Percentiles rank a stretch among this genome's conserved stretches.
phyloP scores from a whole-genome alignment of 2,888 invertebrate species.

The Drosophila hawaiiensis region DNA sequence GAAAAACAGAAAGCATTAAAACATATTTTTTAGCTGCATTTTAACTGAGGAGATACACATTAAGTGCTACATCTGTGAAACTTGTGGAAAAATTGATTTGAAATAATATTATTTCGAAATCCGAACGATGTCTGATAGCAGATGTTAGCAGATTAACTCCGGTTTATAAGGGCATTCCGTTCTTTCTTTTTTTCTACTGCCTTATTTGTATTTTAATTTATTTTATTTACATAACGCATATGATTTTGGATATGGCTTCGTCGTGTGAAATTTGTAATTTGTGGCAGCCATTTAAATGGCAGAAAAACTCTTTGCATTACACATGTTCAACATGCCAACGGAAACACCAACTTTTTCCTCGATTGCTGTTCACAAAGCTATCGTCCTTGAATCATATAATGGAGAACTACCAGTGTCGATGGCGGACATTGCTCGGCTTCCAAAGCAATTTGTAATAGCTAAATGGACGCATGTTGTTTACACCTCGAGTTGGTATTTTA shows the following conservation, averaged over 20 bases:
- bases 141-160: not conserved
- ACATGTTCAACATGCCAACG: not conserved
- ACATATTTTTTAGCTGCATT: not conserved
- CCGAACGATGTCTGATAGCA: not conserved
- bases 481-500: not conserved
- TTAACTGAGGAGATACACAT: not conserved
- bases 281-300: constrained; percentile 42
- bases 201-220: not conserved
- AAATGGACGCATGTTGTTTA: constrained; percentile 14
- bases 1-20: not conserved
- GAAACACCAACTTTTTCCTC: not conserved
- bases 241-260: constrained; percentile 34
- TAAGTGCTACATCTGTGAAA: not conserved
- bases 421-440: constrained; percentile 46
- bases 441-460: constrained; percentile 48
- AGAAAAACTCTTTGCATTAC: constrained; percentile 17
- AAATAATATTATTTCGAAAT: not conserved
- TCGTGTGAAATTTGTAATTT: constrained; percentile 55
- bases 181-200: not conserved
- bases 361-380: constrained; percentile 14
- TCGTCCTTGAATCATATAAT: constrained; percentile 1
- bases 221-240: constrained; percentile 13
- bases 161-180: not conserved
- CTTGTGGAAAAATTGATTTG: not conserved
- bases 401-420: constrained; percentile 19